Conservation (phyloP, 2,113 vertebrate species). For the Urocynchramus pylzowi region DNA sequence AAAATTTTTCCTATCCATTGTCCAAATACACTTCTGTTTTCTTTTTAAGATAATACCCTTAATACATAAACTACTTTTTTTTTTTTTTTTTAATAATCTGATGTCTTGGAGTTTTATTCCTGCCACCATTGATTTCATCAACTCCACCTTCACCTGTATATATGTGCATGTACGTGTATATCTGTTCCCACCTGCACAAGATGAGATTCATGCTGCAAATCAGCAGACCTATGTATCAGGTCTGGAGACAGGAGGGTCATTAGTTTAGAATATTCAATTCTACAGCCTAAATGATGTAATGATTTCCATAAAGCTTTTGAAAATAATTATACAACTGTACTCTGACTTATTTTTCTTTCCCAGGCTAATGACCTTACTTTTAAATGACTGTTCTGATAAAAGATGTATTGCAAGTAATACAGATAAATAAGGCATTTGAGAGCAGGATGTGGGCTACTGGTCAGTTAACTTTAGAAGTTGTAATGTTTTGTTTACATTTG, state of each 20-base stretch:
- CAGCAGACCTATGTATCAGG: neutral
- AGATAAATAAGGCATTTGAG: neutral
- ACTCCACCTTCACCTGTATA: neutral
- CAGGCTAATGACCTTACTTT: neutral
- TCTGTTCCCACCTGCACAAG: neutral
- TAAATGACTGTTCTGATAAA: neutral
- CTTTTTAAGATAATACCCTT: neutral
- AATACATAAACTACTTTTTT: neutral
- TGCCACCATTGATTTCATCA: neutral
- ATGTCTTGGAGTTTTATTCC: neutral
- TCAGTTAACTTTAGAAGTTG: neutral
- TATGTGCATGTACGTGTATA: neutral
- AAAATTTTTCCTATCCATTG: neutral
- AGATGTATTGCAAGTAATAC: neutral
- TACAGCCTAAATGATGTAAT: neutral
- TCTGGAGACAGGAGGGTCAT: neutral
- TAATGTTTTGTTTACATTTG: neutral
- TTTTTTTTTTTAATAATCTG: neutral
- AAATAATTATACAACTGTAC: neutral
- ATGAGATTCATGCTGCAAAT: neutral
- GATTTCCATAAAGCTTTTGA: neutral
- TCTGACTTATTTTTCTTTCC: neutral
- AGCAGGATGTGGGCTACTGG: neutral
- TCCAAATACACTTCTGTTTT: neutral
- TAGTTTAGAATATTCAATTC: neutral